Conservation (phyloP, 2,113 vertebrate species). For the Sinocyclocheilus maitianheensis region DNA sequence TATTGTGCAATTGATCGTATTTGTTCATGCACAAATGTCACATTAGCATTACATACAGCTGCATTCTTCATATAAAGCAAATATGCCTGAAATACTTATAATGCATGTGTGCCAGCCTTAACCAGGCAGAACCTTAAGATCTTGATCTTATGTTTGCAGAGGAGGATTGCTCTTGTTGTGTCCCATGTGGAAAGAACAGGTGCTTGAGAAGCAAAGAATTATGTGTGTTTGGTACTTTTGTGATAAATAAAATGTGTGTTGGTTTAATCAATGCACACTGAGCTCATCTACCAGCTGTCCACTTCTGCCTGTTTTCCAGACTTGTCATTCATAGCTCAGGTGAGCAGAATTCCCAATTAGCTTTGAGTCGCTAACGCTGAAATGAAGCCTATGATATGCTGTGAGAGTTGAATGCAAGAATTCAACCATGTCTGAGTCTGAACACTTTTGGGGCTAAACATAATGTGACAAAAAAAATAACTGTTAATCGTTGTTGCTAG, state of each 20-base stretch:
- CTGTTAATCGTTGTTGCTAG: not conserved
- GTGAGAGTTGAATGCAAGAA: not conserved
- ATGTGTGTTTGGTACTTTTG: not conserved
- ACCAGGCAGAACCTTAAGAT: constrained; percentile 17
- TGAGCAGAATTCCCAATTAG: constrained; percentile 40
- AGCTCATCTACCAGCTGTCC: constrained; percentile 36
- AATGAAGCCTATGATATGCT: not conserved
- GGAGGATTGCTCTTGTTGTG: constrained; percentile 40
- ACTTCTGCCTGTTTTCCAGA: constrained; percentile 1
- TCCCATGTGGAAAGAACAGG: constrained; percentile 40
- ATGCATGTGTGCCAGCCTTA: not conserved
- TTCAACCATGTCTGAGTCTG: not conserved
- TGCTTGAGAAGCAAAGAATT: constrained; percentile 28
- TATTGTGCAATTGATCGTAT: not conserved
- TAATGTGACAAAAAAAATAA: not conserved
- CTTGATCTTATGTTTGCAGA: not conserved
- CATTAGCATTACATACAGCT: not conserved
- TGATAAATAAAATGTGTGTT: constrained; percentile 22
- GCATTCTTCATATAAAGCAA: not conserved
- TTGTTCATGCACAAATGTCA: not conserved
- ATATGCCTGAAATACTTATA: not conserved
- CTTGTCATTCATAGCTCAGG: constrained; percentile 33
- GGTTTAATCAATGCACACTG: constrained; percentile 30
- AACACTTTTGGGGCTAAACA: not conserved
- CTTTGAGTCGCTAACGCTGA: not conserved